Evolutionary conservation across 2,113 vertebrate genomes (phyloP).

Genomic region (Blennius ocellaris): DNA sequence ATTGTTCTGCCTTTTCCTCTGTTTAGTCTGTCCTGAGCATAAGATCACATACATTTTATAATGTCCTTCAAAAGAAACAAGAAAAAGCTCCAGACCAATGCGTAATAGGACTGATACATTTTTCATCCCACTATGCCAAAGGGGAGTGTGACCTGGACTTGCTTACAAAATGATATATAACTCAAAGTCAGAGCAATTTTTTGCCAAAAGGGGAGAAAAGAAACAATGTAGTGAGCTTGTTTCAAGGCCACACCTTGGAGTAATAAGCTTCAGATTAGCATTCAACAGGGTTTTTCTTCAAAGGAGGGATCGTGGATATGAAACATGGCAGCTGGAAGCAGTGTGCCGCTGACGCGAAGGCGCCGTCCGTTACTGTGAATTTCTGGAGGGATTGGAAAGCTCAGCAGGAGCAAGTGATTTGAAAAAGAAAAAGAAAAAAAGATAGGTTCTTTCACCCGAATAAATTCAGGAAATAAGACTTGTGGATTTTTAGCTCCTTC

Average conservation of each 20-base stretch:
- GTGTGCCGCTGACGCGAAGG: constrained; percentile 8
- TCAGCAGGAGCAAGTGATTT: not conserved
- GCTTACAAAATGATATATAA: not conserved
- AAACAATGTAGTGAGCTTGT: not conserved
- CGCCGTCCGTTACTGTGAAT: not conserved
- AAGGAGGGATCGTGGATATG: not conserved
- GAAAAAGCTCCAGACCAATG: not conserved
- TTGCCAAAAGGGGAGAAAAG: too few relatives aligned
- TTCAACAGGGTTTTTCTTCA: not conserved
- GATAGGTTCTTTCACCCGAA: not conserved
- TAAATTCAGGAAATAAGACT: not conserved
- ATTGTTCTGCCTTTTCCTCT: not conserved
- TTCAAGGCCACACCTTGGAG: not conserved
- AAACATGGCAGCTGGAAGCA: constrained; percentile 1
- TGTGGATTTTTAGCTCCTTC: not conserved
- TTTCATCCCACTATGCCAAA: constrained; percentile 1
- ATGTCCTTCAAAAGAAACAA: not conserved
- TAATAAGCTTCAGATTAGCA: not conserved
- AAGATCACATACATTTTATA: not conserved
- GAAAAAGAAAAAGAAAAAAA: not conserved
- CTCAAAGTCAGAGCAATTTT: not conserved
- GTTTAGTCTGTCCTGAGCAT: not conserved
- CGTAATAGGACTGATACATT: not conserved
- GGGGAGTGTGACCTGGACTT: not conserved
- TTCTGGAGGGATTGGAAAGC: not conserved